These are phyloP conservation scores for Heliothis virescens DNA, from an alignment of 1,140 invertebrate genomes.

Conservation along the genomic window DNA sequence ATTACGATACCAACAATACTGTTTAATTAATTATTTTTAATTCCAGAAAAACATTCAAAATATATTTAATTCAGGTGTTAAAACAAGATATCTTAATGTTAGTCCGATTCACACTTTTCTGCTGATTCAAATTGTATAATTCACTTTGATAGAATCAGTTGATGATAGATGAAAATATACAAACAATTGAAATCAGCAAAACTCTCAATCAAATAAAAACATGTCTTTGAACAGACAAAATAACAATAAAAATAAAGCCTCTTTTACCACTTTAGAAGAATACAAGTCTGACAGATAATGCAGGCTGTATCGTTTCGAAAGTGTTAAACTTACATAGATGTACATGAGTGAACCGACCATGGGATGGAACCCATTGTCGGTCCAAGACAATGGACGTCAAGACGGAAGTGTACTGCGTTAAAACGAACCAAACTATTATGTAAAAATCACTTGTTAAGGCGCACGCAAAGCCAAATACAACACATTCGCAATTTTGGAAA, in stretches of 20 bases:
- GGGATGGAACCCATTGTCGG: conserved; percentile 42
- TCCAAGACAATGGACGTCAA: conserved; percentile 35
- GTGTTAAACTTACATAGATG: conserved; percentile 3
- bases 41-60: not conserved
- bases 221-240: conserved; percentile 48
- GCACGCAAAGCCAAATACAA: conserved; percentile 70
- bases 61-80: not conserved
- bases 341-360: conserved; percentile 37
- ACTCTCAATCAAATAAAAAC: conserved; percentile 33
- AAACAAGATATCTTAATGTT: conserved; percentile 6
- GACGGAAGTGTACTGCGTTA: conserved; percentile 40
- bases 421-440: conserved; percentile 45
- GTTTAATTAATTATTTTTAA: conserved; percentile 2
- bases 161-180: not conserved
- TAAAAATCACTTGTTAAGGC: conserved; percentile 61
- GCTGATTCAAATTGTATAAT: conserved; percentile 23
- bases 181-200: conserved; percentile 22
- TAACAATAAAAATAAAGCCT: conserved; percentile 38
- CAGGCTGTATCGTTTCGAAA: conserved; percentile 31
- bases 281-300: not conserved
- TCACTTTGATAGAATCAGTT: no score
- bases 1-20: not conserved
- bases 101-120: not conserved
- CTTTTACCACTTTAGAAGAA: conserved; percentile 26
- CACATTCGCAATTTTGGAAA: conserved; percentile 57